Evolutionary conservation across 2,797 vertebrate genomes (phyloP).

Genomic region (Syngnathus acus): DNA sequence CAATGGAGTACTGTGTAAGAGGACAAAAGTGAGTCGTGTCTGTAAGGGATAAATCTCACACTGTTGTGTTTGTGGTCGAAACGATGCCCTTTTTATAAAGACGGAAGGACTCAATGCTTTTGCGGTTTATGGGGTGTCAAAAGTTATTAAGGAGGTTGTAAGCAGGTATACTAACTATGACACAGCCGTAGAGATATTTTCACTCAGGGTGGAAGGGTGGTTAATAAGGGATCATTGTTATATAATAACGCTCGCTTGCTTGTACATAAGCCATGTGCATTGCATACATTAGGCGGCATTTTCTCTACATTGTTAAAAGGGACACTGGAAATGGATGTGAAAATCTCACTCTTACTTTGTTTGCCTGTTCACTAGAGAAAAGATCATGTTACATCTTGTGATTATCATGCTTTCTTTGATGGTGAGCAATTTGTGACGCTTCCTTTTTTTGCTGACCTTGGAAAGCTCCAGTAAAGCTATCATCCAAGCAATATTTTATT

Average conservation of each 20-base stretch:
- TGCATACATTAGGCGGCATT: neutral
- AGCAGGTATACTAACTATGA: neutral
- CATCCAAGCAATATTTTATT: neutral
- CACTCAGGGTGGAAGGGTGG: too few species aligned
- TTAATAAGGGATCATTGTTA: too few species aligned
- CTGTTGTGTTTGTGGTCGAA: slow-evolving; percentile 23
- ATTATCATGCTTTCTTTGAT: neutral
- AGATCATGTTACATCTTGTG: neutral
- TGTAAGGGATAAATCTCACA: slow-evolving; percentile 29
- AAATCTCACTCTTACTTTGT: neutral
- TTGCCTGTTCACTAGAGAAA: neutral
- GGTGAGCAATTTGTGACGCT: neutral
- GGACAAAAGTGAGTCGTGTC: slow-evolving; percentile 36
- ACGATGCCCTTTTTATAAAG: slow-evolving; percentile 10
- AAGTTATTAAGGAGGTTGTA: neutral
- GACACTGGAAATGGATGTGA: neutral
- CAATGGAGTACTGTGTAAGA: slow-evolving; percentile 50
- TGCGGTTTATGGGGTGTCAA: neutral
- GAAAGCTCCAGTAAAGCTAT: neutral
- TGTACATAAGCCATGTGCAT: too few species aligned
- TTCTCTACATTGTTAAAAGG: neutral
- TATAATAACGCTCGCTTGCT: too few species aligned
- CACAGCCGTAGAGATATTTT: neutral
- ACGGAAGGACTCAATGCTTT: neutral
- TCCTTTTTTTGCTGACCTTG: neutral